phyloP scores from a whole-genome alignment of 2,797 vertebrate genomes.

The Buceros bicornis region DNA sequence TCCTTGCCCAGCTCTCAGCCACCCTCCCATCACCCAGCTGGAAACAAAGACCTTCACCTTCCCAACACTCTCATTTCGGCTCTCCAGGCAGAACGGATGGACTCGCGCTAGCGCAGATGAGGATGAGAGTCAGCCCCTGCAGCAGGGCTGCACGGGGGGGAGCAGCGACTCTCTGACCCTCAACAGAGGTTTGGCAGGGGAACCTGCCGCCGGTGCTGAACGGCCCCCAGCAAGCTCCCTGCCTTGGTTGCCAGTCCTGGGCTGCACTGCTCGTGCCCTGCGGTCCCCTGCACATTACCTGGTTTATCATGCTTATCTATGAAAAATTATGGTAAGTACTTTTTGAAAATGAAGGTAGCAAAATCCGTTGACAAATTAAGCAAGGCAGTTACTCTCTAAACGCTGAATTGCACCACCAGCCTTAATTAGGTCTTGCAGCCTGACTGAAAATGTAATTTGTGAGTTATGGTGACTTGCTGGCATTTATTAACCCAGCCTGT shows the following conservation, averaged over 20 bases:
- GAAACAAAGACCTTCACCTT: not conserved
- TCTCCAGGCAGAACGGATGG: not conserved
- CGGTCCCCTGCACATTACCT: accelerated
- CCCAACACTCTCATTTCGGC: not conserved
- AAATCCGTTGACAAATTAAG: conserved; percentile 69
- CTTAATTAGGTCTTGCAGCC: conserved; percentile 78
- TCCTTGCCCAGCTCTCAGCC: not conserved
- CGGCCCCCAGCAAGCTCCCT: accelerated
- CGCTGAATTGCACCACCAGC: conserved; percentile 68
- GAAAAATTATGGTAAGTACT: conserved; percentile 31
- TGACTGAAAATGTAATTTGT: conserved; percentile 80
- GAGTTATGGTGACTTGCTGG: conserved; percentile 68
- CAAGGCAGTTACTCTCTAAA: conserved; percentile 58
- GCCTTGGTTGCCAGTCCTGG: not conserved
- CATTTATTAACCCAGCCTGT: conserved; percentile 72
- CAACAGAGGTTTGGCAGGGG: not conserved
- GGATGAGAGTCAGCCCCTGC: not conserved
- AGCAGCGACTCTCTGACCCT: accelerated
- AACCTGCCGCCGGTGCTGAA: accelerated
- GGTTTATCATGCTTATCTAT: not conserved
- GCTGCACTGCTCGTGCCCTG: not conserved
- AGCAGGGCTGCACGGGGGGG: not conserved
- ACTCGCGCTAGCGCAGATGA: not conserved
- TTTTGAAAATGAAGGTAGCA: conserved; percentile 63
- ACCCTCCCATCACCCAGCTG: not conserved